These are phyloP conservation scores for Thymelicus sylvestris DNA, from an alignment of 2,888 invertebrate genomes.

Conservation along the genomic window DNA sequence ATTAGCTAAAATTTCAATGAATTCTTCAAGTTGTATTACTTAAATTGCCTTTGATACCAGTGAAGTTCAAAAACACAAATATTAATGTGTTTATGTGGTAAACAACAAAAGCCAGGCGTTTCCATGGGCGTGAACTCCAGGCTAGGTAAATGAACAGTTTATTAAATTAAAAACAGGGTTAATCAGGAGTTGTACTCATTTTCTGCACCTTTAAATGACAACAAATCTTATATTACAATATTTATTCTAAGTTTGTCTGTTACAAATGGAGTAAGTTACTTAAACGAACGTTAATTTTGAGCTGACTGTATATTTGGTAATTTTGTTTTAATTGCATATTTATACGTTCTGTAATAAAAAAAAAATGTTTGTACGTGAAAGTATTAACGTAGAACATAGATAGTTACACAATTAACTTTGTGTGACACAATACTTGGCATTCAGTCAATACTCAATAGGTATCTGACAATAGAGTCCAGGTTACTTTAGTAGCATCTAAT, in stretches of 20 bases:
- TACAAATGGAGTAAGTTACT: background rate
- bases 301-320: constrained; percentile 8
- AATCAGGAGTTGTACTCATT: constrained; percentile 52
- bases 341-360: background rate
- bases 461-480: constrained; percentile 15
- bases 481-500: constrained; percentile 27
- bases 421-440: constrained; percentile 37
- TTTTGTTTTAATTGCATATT: background rate
- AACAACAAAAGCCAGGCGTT: constrained; percentile 57
- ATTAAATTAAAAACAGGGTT: constrained; percentile 74
- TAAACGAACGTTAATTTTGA: constrained; percentile 26
- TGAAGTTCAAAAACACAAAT: constrained; percentile 50
- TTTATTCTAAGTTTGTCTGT: background rate
- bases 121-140: constrained; percentile 82
- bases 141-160: constrained; percentile 70
- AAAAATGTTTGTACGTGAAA: background rate
- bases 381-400: background rate
- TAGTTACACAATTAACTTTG: constrained; percentile 11
- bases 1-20: constrained; percentile 56
- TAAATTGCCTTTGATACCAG: constrained; percentile 33
- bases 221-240: constrained; percentile 2
- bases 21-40: constrained; percentile 27
- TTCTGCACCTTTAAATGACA: constrained; percentile 22
- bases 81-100: constrained; percentile 49
- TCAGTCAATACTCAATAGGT: constrained; percentile 34